Conservation (phyloP, 2,888 invertebrate genomes). For the Sphaeridia pumilis region DNA sequence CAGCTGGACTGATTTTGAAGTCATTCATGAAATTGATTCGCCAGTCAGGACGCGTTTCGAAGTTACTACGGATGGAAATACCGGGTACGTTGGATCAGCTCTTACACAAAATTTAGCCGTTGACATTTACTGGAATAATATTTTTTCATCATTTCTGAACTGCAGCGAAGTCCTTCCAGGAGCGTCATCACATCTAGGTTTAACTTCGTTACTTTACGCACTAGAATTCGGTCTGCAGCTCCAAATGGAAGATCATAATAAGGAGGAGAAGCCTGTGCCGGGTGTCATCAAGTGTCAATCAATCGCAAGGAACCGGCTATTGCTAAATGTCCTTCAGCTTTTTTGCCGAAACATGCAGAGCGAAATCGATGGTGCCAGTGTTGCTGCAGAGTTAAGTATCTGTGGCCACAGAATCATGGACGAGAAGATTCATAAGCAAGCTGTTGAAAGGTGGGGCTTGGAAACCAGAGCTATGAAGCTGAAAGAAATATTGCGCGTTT, state of each 20-base stretch:
- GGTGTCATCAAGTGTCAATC: constrained; percentile 24
- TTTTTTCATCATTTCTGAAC: constrained; percentile 10
- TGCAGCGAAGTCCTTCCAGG: constrained; percentile 54
- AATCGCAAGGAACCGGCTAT: constrained; percentile 39
- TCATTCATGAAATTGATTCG: constrained; percentile 64
- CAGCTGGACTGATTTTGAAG: constrained; percentile 62
- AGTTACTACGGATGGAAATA: constrained; percentile 57
- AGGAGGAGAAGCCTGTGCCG: constrained; percentile 7
- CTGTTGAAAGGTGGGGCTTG: constrained; percentile 44
- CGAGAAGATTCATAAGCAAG: constrained; percentile 44
- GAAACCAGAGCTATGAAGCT: too few species aligned
- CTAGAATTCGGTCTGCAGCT: constrained; percentile 39
- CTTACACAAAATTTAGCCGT: too few species aligned
- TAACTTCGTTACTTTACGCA: constrained; percentile 39
- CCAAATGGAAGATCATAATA: constrained; percentile 15
- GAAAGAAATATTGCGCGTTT: too few species aligned
- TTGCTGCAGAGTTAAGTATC: constrained; percentile 50
- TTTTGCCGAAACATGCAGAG: constrained; percentile 42
- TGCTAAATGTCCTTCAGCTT: constrained; percentile 43
- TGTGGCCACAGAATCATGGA: constrained; percentile 52
- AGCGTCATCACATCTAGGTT: constrained; percentile 47
- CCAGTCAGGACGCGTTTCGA: constrained; percentile 55
- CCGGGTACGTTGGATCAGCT: constrained; percentile 50
- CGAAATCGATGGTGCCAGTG: constrained; percentile 43
- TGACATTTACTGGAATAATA: too few species aligned